phyloP scores from a whole-genome alignment of 1,140 invertebrate genomes.

The Drosophila bifasciata region DNA sequence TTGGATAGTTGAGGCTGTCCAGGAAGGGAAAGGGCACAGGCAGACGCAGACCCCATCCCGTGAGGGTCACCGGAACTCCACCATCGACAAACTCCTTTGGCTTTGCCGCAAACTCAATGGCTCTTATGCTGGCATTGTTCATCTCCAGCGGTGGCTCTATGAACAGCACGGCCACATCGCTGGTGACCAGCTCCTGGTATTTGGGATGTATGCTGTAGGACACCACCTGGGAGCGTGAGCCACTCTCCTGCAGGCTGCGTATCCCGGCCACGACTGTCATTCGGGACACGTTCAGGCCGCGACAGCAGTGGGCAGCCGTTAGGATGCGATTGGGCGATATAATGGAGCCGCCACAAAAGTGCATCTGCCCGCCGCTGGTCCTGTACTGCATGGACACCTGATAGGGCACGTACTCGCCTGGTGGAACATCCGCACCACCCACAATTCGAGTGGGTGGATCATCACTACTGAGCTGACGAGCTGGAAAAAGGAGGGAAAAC shows the following conservation, averaged over 20 bases:
- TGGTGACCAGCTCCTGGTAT: constrained; percentile 67
- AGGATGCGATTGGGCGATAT: constrained; percentile 71
- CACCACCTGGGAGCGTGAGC: constrained; percentile 55
- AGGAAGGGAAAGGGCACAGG: constrained; percentile 61
- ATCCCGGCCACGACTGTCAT: constrained; percentile 85
- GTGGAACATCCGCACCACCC: constrained; percentile 66
- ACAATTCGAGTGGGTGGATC: constrained; percentile 59
- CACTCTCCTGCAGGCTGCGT: constrained; percentile 81
- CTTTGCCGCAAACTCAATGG: constrained; percentile 45
- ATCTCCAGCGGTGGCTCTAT: constrained; percentile 56
- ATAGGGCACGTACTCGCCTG: constrained; percentile 64
- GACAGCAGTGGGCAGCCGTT: constrained; percentile 84
- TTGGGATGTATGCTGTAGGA: constrained; percentile 66
- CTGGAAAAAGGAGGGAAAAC: constrained; percentile 6
- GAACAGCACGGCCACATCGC: constrained; percentile 75
- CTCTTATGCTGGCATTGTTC: constrained; percentile 47
- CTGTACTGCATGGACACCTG: constrained; percentile 77
- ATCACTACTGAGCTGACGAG: constrained; percentile 46
- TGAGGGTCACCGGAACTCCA: constrained; percentile 63
- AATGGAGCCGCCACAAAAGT: constrained; percentile 84
- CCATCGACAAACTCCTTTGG: constrained; percentile 45
- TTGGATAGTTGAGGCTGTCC: constrained; percentile 65
- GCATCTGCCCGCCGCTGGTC: constrained; percentile 41
- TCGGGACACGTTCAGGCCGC: constrained; percentile 49
- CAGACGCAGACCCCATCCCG: constrained; percentile 78